Evolutionary conservation across 2,888 invertebrate genomes (phyloP).

Genomic region (Aleiodes alternator): DNA sequence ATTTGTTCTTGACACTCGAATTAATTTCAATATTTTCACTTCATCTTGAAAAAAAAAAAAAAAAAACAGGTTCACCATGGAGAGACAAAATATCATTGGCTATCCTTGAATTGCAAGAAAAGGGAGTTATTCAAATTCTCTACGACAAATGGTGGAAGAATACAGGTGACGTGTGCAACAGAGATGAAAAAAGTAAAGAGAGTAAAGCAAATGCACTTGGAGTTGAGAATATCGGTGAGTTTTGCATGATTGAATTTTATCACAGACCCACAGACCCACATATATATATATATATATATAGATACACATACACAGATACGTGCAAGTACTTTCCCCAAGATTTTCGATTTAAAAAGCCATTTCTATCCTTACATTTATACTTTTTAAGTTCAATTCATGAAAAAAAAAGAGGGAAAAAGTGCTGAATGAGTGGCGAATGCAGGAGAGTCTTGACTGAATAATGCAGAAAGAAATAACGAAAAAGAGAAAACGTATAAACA

Average conservation of each 20-base stretch:
- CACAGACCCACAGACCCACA: background rate
- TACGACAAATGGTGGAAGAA: slow-evolving; percentile 99
- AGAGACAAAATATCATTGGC: slow-evolving; percentile 97
- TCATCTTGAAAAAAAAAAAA: slow-evolving; percentile 60
- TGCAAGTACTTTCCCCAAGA: no score
- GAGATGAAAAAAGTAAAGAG: slow-evolving; percentile 92
- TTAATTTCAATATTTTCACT: background rate
- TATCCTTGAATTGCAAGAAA: slow-evolving; percentile 95
- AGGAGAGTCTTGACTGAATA: background rate
- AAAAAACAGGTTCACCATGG: slow-evolving; percentile 86
- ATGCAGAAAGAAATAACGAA: slow-evolving; percentile 7
- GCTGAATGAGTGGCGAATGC: no score
- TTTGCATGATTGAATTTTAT: slow-evolving; percentile 16
- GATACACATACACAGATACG: background rate
- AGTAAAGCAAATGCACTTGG: slow-evolving; percentile 95
- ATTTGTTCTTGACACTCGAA: background rate
- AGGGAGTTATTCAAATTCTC: slow-evolving; percentile 92
- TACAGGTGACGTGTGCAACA: slow-evolving; percentile 92
- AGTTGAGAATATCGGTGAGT: slow-evolving; percentile 89
- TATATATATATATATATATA: background rate
- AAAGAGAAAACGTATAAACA: slow-evolving; percentile 28
- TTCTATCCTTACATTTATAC: no score
- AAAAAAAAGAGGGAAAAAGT: no score
- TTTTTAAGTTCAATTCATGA: no score
- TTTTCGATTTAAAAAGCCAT: no score